phyloP scores from a whole-genome alignment of 1,140 invertebrate species.

The Heliconius congener region DNA sequence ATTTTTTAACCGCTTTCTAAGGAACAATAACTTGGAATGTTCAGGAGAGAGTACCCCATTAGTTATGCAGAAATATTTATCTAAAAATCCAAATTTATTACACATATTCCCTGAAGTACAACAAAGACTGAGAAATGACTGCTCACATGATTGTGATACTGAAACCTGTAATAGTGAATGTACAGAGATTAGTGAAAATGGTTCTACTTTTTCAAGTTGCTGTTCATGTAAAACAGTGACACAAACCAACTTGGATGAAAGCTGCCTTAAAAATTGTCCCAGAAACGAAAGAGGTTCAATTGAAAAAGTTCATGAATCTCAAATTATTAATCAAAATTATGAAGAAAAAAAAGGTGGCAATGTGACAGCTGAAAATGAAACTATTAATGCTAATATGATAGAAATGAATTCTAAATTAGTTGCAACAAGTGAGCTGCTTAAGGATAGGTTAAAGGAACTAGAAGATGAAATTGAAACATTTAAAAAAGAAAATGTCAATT shows the following conservation, averaged over 20 bases:
- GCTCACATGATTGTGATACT: constrained; percentile 53
- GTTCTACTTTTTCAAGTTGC: constrained; percentile 58
- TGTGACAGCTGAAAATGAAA: constrained; percentile 67
- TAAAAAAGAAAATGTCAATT: constrained; percentile 84
- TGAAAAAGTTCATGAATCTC: constrained; percentile 31
- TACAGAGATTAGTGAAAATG: constrained; percentile 65
- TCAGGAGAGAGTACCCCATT: constrained; percentile 74
- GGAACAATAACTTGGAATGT: constrained; percentile 63
- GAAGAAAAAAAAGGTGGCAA: constrained; percentile 50
- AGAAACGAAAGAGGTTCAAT: constrained; percentile 30
- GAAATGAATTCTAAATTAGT: constrained; percentile 79
- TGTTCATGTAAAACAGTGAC: constrained; percentile 67
- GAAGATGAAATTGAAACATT: constrained; percentile 87
- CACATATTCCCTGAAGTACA: constrained; percentile 51
- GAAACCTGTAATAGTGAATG: constrained; percentile 66
- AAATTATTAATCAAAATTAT: constrained; percentile 32
- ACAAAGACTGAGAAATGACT: constrained; percentile 42
- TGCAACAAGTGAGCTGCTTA: constrained; percentile 84
- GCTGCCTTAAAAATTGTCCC: constrained; percentile 31
- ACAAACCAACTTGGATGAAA: constrained; percentile 34
- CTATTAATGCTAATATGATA: constrained; percentile 61
- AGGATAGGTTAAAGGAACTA: constrained; percentile 84
- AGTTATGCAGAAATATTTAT: constrained; percentile 65
- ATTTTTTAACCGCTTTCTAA: constrained; percentile 82
- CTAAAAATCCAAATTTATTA: constrained; percentile 63